Evolutionary conservation across 2,888 invertebrate genomes (phyloP).

Genomic region (Stenotaenia linearis): DNA sequence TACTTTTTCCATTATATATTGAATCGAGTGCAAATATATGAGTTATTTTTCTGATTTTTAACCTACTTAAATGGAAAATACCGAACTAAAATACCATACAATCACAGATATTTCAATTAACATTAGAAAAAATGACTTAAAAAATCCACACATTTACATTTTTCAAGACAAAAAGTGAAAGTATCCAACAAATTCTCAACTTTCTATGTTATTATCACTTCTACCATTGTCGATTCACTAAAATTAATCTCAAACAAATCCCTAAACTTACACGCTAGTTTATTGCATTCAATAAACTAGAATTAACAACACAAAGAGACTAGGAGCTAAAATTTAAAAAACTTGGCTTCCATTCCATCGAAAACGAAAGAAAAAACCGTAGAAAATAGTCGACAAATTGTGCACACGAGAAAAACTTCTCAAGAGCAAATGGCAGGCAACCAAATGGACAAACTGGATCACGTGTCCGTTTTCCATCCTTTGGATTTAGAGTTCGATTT

Average conservation of each 20-base stretch:
- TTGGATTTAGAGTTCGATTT: background rate
- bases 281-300: too few relatives aligned
- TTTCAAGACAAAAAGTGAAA: background rate
- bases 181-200: too few relatives aligned
- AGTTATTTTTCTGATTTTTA: too few relatives aligned
- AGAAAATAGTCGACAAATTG: background rate
- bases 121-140: background rate
- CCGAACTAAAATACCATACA: background rate
- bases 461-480: background rate
- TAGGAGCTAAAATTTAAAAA: background rate
- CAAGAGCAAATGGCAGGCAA: background rate
- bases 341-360: background rate
- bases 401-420: background rate
- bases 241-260: too few relatives aligned
- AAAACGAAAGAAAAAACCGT: background rate
- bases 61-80: background rate
- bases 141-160: background rate
- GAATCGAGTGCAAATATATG: background rate
- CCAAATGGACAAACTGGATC: background rate
- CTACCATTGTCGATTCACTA: too few relatives aligned
- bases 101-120: constrained; percentile 4
- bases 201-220: background rate
- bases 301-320: too few relatives aligned
- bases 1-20: background rate
- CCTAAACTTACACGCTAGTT: too few relatives aligned